phyloP scores from a whole-genome alignment of 2,888 invertebrate species.

The Eupithecia subumbrata region DNA sequence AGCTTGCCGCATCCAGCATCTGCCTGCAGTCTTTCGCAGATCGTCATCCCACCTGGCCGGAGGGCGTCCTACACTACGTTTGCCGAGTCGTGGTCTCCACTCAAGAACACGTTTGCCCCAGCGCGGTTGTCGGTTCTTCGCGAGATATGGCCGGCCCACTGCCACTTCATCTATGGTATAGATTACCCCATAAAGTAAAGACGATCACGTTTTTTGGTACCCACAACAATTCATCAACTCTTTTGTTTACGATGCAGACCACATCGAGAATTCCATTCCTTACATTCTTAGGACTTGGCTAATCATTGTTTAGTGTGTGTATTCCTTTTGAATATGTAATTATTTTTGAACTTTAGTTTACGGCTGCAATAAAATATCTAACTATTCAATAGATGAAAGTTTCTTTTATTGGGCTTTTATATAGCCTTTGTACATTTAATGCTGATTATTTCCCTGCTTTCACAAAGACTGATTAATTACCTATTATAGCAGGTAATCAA shows the following conservation, averaged over 20 bases:
- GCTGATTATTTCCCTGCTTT: not conserved
- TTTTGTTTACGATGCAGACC: conserved; percentile 32
- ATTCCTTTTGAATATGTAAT: conserved; percentile 1
- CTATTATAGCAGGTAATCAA: not conserved
- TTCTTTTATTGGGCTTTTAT: not conserved
- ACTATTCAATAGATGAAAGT: not conserved
- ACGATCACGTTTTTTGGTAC: conserved; percentile 9
- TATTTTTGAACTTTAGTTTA: conserved; percentile 15
- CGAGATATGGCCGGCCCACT: too few species aligned
- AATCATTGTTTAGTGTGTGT: conserved; percentile 24
- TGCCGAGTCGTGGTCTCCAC: too few species aligned
- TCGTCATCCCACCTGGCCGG: too few species aligned
- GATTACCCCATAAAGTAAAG: conserved; percentile 26
- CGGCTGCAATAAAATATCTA: not conserved
- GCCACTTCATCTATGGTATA: not conserved
- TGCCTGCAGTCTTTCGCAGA: too few species aligned
- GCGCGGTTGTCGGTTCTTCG: too few species aligned
- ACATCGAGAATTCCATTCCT: conserved; percentile 26
- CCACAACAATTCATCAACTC: conserved; percentile 4
- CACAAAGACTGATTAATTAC: not conserved
- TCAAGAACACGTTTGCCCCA: too few species aligned
- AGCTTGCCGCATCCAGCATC: too few species aligned
- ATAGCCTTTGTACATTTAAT: conserved; percentile 1
- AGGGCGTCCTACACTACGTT: too few species aligned
- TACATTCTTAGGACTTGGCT: conserved; percentile 25